Evolutionary conservation across 2,113 vertebrate genomes (phyloP).

Genomic region (Melanotaenia duboulayi): DNA sequence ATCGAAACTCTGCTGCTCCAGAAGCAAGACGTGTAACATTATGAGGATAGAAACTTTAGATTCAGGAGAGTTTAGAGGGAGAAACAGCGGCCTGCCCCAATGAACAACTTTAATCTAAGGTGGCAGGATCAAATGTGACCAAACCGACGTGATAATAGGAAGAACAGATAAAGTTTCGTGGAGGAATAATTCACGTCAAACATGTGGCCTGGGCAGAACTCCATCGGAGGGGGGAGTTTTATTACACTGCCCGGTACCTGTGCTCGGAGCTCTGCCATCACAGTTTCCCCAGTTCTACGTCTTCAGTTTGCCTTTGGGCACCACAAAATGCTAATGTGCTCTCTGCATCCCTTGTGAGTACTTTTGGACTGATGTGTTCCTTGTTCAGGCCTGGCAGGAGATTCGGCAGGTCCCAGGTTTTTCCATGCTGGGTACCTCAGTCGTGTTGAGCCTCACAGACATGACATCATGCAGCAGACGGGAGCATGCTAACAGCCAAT

Average conservation of each 20-base stretch:
- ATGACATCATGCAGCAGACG: slow-evolving; percentile 65
- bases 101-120: slow-evolving; percentile 57
- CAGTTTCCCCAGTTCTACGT: slow-evolving; percentile 30
- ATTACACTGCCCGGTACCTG: slow-evolving; percentile 62
- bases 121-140: slow-evolving; percentile 50
- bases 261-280: slow-evolving; percentile 31
- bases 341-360: slow-evolving; percentile 19
- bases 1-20: slow-evolving; percentile 57
- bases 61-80: slow-evolving; percentile 12
- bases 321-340: slow-evolving; percentile 36
- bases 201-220: slow-evolving; percentile 54
- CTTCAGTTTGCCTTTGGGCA: slow-evolving; percentile 24
- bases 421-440: slow-evolving; percentile 36
- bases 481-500: slow-evolving; percentile 46
- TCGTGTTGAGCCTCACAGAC: slow-evolving; percentile 42
- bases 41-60: slow-evolving; percentile 50
- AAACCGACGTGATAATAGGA: slow-evolving; percentile 12
- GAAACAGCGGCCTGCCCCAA: slow-evolving; percentile 45
- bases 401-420: slow-evolving; percentile 35
- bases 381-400: slow-evolving; percentile 49
- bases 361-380: slow-evolving; percentile 26
- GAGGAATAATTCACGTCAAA: slow-evolving; percentile 77
- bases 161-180: slow-evolving; percentile 62
- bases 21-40: slow-evolving; percentile 27
- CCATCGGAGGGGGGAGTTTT: slow-evolving; percentile 56